Evolutionary conservation across 2,888 invertebrate species (phyloP).

Genomic region (Sarcophaga carnaria): DNA sequence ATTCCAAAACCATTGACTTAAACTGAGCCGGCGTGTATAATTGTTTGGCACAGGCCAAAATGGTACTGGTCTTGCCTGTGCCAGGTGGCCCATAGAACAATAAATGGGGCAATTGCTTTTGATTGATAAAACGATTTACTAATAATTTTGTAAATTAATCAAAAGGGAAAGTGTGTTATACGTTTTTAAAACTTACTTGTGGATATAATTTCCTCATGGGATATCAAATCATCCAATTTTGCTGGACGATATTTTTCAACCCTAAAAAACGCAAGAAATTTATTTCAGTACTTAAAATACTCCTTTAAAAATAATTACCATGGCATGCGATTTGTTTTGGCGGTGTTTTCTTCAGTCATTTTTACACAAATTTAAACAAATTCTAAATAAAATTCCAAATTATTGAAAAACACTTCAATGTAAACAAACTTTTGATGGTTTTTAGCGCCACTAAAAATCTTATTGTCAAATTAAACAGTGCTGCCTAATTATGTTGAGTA

Average conservation of each 20-base stretch:
- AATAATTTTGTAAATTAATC: constrained; percentile 36
- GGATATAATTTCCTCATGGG: constrained; percentile 97
- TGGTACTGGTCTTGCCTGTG: constrained; percentile 98
- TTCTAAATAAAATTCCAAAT: neutral
- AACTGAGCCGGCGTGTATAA: constrained; percentile 95
- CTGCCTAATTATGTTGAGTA: constrained; percentile 4
- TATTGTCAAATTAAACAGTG: constrained; percentile 20
- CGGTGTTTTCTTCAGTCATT: constrained; percentile 69
- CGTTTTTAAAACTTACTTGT: constrained; percentile 88
- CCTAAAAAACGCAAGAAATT: constrained; percentile 82
- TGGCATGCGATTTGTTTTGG: constrained; percentile 75
- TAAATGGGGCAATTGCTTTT: constrained; percentile 96
- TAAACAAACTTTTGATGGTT: constrained; percentile 41
- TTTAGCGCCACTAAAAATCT: constrained; percentile 57
- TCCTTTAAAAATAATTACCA: constrained; percentile 70
- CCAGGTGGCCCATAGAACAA: constrained; percentile 99
- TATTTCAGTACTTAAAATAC: neutral
- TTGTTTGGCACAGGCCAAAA: constrained; percentile 96
- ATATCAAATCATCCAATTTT: constrained; percentile 95
- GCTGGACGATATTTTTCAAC: constrained; percentile 99
- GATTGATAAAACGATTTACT: constrained; percentile 94
- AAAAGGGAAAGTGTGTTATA: neutral
- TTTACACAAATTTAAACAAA: constrained; percentile 9
- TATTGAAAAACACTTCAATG: constrained; percentile 12
- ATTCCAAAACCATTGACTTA: constrained; percentile 95